phyloP scores from a whole-genome alignment of 2,797 vertebrate genomes.

The Cephalopachus bancanus region DNA sequence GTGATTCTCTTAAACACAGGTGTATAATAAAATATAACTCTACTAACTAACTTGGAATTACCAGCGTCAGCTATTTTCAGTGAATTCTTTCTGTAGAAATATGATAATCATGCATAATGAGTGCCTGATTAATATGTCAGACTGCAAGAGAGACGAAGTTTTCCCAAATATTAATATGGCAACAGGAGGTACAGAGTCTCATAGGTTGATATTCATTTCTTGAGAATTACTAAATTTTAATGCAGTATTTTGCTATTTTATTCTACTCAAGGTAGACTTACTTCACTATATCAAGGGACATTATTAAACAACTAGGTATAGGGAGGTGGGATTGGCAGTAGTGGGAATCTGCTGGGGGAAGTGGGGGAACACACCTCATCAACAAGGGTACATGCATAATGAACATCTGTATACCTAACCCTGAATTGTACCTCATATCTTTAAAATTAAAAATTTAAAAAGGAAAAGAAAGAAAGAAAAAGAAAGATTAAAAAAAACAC shows the following conservation, averaged over 20 bases:
- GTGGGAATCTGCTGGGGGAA: too few species aligned
- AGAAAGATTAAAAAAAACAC: too few species aligned
- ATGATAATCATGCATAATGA: background rate
- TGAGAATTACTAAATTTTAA: conserved; percentile 20
- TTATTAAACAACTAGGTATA: background rate
- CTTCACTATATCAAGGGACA: background rate
- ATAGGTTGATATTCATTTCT: background rate
- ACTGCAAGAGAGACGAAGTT: background rate
- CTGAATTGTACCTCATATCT: too few species aligned
- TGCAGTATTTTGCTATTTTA: background rate
- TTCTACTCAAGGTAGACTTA: background rate
- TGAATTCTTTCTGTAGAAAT: background rate
- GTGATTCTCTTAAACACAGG: background rate
- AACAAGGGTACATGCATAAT: too few species aligned
- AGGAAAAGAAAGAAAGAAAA: too few species aligned
- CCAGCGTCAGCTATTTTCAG: background rate
- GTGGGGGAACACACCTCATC: too few species aligned
- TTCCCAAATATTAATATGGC: background rate
- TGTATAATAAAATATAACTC: background rate
- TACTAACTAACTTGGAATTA: background rate
- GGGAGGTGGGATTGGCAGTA: too few species aligned
- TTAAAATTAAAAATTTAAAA: too few species aligned
- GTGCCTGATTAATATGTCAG: background rate
- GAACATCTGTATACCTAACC: too few species aligned
- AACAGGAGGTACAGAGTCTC: background rate